Evolutionary conservation across 1,140 invertebrate species (phyloP), one percentile per base, ranked within the genome.

Genomic region (Triops cancriformis): DNA sequence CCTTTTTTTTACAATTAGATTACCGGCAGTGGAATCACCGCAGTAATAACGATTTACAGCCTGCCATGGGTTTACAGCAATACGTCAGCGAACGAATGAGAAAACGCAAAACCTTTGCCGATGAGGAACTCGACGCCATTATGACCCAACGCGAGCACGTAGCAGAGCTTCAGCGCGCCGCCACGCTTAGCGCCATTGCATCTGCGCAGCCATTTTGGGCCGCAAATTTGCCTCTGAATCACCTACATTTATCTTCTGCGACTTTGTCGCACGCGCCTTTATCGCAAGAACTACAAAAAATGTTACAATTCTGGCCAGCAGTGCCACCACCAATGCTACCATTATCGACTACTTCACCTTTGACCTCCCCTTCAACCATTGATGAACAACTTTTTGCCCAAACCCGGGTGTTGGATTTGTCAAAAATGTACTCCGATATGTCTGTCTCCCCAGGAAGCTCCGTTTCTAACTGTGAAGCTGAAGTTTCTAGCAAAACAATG

Each of bases 51-150:
- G 28, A 74, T 73, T 23, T 42, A 7, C 26, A 74, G 26, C 37
- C 28, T 27, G 75, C 45, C 10, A 9, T 73, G 3, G 42, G 81
- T 7, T 75, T 83, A 75, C 74, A 83, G 23, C 83, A 83, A 0
- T 82, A 80, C 41, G 79, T 85, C 28, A 83, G 82, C 79, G 85
- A 87, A 75, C 82, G 85, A 4, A 84, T 86, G 80, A 79, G 85
- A n/a, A 86, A 86, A 80, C 80, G 86, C 45, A 80, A 84, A 27
- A 86, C 85, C 74, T 86, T 87, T 78, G 86, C 86, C 4, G 86
- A 87, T 80, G 83, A 83, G 72, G 86, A 87, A 80, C 81, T 87
- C 73, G 86, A 87, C 79, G 79, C 81, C 41, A 83, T 84, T 18
- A 84, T 85, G 82, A 79, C 83, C 37, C 82, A 84, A 76, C 79